Percentiles rank a stretch among this genome's conserved stretches.
Conservation (phyloP, 2,888 invertebrate genomes). For the Malthinus seriepunctatus region DNA sequence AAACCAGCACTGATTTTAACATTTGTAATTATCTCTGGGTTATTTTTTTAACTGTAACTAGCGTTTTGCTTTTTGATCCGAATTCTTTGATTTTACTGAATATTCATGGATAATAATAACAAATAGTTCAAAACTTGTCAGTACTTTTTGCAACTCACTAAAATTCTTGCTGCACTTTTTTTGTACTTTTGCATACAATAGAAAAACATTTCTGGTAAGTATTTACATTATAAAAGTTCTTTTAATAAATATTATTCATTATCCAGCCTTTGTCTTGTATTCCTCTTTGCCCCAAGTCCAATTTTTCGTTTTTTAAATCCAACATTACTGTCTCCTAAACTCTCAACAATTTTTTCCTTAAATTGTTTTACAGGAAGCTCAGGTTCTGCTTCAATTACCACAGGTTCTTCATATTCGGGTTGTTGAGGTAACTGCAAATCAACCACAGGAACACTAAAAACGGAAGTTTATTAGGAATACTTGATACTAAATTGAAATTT, state of each 20-base stretch:
- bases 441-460: slow-evolving; percentile 50
- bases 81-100: too few relatives aligned
- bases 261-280: slow-evolving; percentile 66
- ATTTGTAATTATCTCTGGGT: too few relatives aligned
- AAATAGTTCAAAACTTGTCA: too few relatives aligned
- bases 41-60: too few relatives aligned
- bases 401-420: slow-evolving; percentile 41
- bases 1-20: too few relatives aligned
- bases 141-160: too few relatives aligned
- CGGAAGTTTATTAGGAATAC: neutral
- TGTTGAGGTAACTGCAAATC: slow-evolving; percentile 74
- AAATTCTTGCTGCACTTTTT: too few relatives aligned
- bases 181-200: too few relatives aligned
- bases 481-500: slow-evolving; percentile 29
- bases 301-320: slow-evolving; percentile 74
- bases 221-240: too few relatives aligned
- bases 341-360: slow-evolving; percentile 64
- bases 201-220: too few relatives aligned
- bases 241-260: slow-evolving; percentile 58
- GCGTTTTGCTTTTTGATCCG: too few relatives aligned
- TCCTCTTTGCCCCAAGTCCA: slow-evolving; percentile 59
- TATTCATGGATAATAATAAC: too few relatives aligned
- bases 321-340: slow-evolving; percentile 53
- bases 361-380: slow-evolving; percentile 60
- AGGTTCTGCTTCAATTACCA: slow-evolving; percentile 54